phyloP scores from a whole-genome alignment of 2,113 vertebrate species.

The Myotis davidii region DNA sequence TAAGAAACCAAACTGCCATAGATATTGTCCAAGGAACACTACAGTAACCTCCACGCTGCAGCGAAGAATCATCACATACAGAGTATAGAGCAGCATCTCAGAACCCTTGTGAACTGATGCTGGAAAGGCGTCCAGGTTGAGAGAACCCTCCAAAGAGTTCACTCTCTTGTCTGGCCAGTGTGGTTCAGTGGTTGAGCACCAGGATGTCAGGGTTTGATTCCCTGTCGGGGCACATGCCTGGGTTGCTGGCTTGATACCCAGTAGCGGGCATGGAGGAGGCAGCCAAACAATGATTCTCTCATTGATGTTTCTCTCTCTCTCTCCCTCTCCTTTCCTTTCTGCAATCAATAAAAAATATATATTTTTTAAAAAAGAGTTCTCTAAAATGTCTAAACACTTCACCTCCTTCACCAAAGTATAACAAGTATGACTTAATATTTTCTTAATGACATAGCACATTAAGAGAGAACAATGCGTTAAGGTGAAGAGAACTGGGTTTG shows the following conservation, averaged over 20 bases:
- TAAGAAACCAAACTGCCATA: background rate
- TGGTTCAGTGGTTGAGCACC: no score
- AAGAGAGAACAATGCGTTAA: background rate
- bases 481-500: background rate
- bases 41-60: background rate
- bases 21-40: background rate
- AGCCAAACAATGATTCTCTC: no score
- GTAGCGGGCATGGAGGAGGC: no score
- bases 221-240: no score
- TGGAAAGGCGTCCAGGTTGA: background rate
- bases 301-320: no score
- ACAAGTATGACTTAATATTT: background rate
- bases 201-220: no score
- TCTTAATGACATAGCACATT: background rate
- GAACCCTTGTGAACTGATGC: background rate
- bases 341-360: no score
- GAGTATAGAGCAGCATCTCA: background rate
- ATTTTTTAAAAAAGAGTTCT: background rate
- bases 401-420: background rate
- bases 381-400: background rate
- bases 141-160: background rate
- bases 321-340: no score
- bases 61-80: background rate
- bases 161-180: background rate
- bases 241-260: no score